Evolutionary conservation across 2,888 invertebrate genomes (phyloP), one percentile per base, ranked within the genome.

Genomic region (Orthosia cruda): DNA sequence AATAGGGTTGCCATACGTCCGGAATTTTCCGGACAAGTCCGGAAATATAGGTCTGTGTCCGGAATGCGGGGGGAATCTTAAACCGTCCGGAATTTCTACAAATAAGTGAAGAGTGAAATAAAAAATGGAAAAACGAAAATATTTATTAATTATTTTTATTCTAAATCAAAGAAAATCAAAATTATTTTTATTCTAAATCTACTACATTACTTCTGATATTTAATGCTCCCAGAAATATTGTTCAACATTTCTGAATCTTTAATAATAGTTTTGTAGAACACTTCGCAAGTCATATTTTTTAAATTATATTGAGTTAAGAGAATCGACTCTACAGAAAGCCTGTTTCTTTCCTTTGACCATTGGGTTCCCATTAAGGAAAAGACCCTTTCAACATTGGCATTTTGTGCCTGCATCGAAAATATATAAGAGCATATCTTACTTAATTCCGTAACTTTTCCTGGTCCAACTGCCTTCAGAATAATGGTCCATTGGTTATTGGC

Each of bases 61-160:
- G 66, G 74, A 77, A 77, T 77, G 66, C 70, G 70, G 64, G 26
- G 67, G 67, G 61, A 65, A 77, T 70, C 63, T 50, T 78, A 68
- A 64, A 68, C 74, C 67, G 57, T 79, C 68, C 71, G 75, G 69
- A 75, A 74, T 74, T 76, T 75, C 49, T 66, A 66, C 47, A 67
- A 26, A 26, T 26, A 26, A 26, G 26, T 26, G 26, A 26, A 26
- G 26, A 26, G 1, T 26, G 26, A 26, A 26, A n/a, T 65, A 55
- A 65, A 71, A 57, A 66, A 20, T 26, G 9, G 9, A 63, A 63
- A 63, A 50, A 40, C 26, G 2, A 16, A 49, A 49, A 15, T 40
- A 61, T 63, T 26, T 50, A 62, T 57, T 49, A 26, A 68, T 62
- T 58, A 63, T 59, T 58, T 62, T 68, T 67, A 45, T 61, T 57